phyloP scores from a whole-genome alignment of 2,888 invertebrate genomes.

The Smittia sp. region DNA sequence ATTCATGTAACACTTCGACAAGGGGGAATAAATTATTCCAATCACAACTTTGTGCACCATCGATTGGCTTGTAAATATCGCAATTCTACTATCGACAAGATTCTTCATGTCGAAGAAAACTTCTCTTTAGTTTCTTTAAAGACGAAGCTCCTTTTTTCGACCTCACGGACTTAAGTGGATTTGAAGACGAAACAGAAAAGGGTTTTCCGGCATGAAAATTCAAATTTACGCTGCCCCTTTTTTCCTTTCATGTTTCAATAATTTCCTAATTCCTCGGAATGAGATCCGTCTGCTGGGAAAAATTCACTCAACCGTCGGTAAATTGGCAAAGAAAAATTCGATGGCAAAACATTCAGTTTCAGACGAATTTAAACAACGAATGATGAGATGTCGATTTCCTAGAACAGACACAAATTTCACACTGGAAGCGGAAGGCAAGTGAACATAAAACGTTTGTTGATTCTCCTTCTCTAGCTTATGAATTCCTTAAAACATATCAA shows the following conservation, averaged over 20 bases:
- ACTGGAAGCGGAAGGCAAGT: too few relatives aligned
- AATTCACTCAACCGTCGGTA: not conserved
- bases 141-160: not conserved
- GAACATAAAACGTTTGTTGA: too few relatives aligned
- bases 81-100: conserved; percentile 20
- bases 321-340: conserved; percentile 15
- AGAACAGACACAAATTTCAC: too few relatives aligned
- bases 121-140: not conserved
- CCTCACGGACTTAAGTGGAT: conserved; percentile 18
- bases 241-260: conserved; percentile 15
- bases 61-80: conserved; percentile 19
- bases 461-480: too few relatives aligned
- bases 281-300: conserved; percentile 1
- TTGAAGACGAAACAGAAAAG: conserved; percentile 14
- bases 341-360: not conserved
- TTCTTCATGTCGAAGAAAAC: not conserved
- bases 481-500: too few relatives aligned
- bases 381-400: too few relatives aligned
- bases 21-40: conserved; percentile 22
- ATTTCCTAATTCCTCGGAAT: not conserved
- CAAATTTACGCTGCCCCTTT: conserved; percentile 19
- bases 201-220: conserved; percentile 38
- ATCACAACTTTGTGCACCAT: conserved; percentile 33
- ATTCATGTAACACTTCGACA: not conserved
- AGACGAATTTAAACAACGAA: too few relatives aligned